These are phyloP conservation scores for Drosophila persimilis DNA, from an alignment of 1,140 invertebrate species.

Conservation along the genomic window DNA sequence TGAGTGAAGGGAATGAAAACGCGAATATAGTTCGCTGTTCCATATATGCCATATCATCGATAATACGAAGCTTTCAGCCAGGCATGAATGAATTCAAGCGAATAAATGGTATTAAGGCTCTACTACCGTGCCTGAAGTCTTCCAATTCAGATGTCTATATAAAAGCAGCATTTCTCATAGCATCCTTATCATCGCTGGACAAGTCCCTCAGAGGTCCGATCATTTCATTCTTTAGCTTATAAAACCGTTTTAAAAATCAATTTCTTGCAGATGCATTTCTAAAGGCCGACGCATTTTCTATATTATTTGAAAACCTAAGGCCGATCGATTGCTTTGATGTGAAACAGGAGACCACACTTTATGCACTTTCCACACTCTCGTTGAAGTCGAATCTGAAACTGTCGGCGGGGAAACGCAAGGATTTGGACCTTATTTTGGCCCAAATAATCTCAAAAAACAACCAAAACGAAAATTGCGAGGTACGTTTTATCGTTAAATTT, in stretches of 20 bases:
- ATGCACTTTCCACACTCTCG: conserved; percentile 51
- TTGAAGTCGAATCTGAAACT: conserved; percentile 38
- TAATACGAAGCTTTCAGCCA: conserved; percentile 56
- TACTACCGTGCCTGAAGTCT: conserved; percentile 45
- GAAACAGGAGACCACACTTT: conserved; percentile 55
- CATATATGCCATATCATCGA: conserved; percentile 59
- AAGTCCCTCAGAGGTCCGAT: conserved; percentile 39
- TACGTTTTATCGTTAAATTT: conserved; percentile 16
- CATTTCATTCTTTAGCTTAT: too few species aligned
- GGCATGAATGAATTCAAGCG: conserved; percentile 49
- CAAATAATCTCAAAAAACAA: conserved; percentile 49
- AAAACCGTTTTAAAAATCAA: neutral
- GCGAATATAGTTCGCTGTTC: conserved; percentile 48
- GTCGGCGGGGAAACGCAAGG: conserved; percentile 23
- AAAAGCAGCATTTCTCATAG: conserved; percentile 63
- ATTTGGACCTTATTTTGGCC: conserved; percentile 31
- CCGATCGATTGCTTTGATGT: conserved; percentile 48
- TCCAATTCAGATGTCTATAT: conserved; percentile 44
- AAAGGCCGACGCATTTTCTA: conserved; percentile 37
- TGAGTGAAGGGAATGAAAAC: conserved; percentile 46
- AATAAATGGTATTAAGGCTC: conserved; percentile 37
- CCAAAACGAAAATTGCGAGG: conserved; percentile 44
- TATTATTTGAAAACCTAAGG: conserved; percentile 39
- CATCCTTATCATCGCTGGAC: conserved; percentile 39
- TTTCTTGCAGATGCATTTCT: conserved; percentile 43